These are phyloP conservation scores for Trichonephila inaurata DNA, from an alignment of 1,140 invertebrate genomes.

Conservation along the genomic window DNA sequence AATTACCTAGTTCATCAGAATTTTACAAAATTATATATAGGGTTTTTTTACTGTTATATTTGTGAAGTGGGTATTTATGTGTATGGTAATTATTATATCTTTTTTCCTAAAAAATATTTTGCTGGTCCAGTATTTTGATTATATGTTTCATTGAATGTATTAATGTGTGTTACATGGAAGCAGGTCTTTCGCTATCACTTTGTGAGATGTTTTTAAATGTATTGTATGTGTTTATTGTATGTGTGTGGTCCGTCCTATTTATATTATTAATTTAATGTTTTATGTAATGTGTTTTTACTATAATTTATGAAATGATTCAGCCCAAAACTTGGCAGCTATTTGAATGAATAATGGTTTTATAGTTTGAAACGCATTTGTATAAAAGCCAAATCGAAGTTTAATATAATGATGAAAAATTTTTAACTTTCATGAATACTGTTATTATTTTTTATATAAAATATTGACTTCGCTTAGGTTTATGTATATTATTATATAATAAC, in stretches of 20 bases:
- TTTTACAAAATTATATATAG: too few species aligned
- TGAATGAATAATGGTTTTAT: neutral
- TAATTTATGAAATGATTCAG: slow-evolving; percentile 24
- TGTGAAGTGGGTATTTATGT: neutral
- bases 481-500: neutral
- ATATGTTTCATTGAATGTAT: neutral
- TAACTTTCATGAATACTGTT: neutral
- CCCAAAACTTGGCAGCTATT: slow-evolving; percentile 41
- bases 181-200: neutral
- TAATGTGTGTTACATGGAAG: neutral
- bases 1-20: too few species aligned
- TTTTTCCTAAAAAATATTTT: neutral
- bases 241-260: slow-evolving; percentile 11
- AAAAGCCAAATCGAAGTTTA: neutral
- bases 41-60: too few species aligned
- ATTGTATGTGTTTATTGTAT: neutral
- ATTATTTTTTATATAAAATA: too few species aligned
- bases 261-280: slow-evolving; percentile 5
- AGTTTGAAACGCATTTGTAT: neutral
- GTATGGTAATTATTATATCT: neutral
- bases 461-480: neutral
- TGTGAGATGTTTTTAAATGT: neutral
- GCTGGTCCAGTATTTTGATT: neutral
- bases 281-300: neutral
- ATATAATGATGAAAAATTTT: neutral